Evolutionary conservation across 2,113 vertebrate genomes (phyloP), one percentile per base, ranked within the genome.

Genomic region (Rhinogobius similis): DNA sequence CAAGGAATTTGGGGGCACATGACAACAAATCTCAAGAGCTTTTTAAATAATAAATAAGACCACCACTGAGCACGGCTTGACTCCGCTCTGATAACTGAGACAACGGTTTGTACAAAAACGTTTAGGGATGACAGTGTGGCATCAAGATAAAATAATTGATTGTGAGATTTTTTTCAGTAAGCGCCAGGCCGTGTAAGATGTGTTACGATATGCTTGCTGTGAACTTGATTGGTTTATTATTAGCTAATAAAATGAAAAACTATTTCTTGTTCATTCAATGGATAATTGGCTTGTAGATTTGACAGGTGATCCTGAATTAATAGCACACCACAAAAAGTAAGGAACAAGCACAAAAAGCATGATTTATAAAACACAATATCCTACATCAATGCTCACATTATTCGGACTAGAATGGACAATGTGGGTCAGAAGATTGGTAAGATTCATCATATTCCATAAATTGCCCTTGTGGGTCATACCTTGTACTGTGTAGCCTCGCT

Each of bases 31-130:
- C n/a, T 36, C 9, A 52, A 63, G 59, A 77, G 73, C 1, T 52
- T 41, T 58, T 65, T 56, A 46, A 68, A 77, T 62, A 77, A 65
- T 77, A 67, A 53, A 77, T 67, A 79, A 65, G 18, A 8, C 43
- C 70, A 79, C 67, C 61, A 66, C 36, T 12, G 48, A 41, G 36
- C 70, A 18, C 24, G 38, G 32, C 11, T 39, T 70, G 50, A 72
- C 61, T 68, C 41, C 21, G 10, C 16, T 39, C 46, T 62, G 67
- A 70, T 75, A 73, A 59, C 59, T 65, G 41, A 11, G 67, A 61
- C 32, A 38, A 21, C 53, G 29, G 29, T 23, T 43, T 52, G 55
- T 24, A 4, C 21, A 26, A 61, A 55, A 65, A 36, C 58, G 18
- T 76, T 62, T 27, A 39, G 48, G 53, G 67, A 44, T 48, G 14